Evolutionary conservation across 1,140 invertebrate species (phyloP), one percentile per base, ranked within the genome.

Genomic region (Antheraea mylitta): DNA sequence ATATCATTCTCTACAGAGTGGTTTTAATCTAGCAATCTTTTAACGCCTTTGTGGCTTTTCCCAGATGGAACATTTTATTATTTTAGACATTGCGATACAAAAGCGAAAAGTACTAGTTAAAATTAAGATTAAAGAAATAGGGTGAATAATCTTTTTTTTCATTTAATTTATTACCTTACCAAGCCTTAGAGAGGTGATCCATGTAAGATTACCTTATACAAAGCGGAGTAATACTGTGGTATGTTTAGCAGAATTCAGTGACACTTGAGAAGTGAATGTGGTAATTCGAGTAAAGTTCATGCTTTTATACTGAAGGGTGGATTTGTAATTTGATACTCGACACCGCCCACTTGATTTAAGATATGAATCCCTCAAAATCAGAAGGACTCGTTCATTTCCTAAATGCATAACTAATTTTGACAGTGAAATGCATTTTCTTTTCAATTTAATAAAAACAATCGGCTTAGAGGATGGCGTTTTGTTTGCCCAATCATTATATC

Each of bases 281-380:
- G 86, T 89, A 89, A 87, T 71, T 69, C 64, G 85, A 89, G 85
- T 68, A 79, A 78, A 71, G 60, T 79, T 78, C 61, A 72, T 72
- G 81, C 80, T 88, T 90, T 90, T 92, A 92, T 92, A 92, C 73
- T 65, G 74, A 80, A 87, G 85, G 89, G 87, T 82, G 79, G 63
- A 61, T 73, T 67, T 83, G 89, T 83, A 90, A 92, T 58, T 19
- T 68, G 88, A 92, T 66, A 87, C 85, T 53, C 77, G 80, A 74
- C 73, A 69, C 77, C 87, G 79, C 87, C 86, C 85, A 74, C 45
- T 71, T 74, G 74, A 80, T 75, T 76, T 66, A 67, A 70, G 71
- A 76, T 75, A 80, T 66, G 69, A 58, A 76, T 77, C 79, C 76
- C 75, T 75, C 66, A 73, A 72, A 65, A 53, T 53, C 45, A 16